phyloP scores from a whole-genome alignment of 1,140 invertebrate species.

The Drosophila erecta region DNA sequence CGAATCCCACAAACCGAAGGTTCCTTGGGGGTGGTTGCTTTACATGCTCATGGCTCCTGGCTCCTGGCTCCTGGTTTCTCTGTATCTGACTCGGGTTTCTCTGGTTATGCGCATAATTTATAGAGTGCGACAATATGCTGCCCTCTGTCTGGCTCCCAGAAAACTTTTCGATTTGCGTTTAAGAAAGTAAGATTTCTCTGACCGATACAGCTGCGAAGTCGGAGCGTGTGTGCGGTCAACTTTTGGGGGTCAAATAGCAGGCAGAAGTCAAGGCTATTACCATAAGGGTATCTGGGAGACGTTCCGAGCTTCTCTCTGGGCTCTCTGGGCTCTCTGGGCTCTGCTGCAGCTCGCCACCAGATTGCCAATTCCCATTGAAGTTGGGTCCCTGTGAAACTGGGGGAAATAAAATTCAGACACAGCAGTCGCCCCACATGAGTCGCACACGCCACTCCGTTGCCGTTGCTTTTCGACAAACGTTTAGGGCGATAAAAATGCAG shows the following conservation, averaged over 20 bases:
- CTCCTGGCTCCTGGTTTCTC: constrained; percentile 7
- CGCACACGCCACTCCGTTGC: constrained; percentile 1
- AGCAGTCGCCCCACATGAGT: constrained; percentile 17
- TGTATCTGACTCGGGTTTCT: constrained; percentile 26
- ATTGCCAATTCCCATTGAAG: constrained; percentile 28
- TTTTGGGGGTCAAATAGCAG: constrained; percentile 48
- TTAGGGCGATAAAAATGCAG: constrained; percentile 72
- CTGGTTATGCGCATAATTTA: constrained; percentile 80
- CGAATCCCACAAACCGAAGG: constrained; percentile 31
- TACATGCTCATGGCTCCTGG: constrained; percentile 47
- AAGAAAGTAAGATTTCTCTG: constrained; percentile 69
- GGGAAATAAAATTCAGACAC: constrained; percentile 37
- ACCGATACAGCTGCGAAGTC: constrained; percentile 31
- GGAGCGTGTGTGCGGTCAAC: constrained; percentile 30
- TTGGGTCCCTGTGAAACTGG: constrained; percentile 23
- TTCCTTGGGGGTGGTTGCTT: constrained; percentile 37
- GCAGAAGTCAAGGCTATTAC: constrained; percentile 50
- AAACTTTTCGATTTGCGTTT: constrained; percentile 61
- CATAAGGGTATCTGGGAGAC: constrained; percentile 17
- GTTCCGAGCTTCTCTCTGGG: constrained; percentile 3
- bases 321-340: constrained; percentile 1
- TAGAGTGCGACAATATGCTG: constrained; percentile 82
- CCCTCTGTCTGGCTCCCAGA: constrained; percentile 36
- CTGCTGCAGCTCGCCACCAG: constrained; percentile 1
- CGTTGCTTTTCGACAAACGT: constrained; percentile 34